A percentile compares a stretch with the other conserved stretches of the same genome.
Conservation (phyloP, 2,113 vertebrate genomes). For the Sorex araneus region DNA sequence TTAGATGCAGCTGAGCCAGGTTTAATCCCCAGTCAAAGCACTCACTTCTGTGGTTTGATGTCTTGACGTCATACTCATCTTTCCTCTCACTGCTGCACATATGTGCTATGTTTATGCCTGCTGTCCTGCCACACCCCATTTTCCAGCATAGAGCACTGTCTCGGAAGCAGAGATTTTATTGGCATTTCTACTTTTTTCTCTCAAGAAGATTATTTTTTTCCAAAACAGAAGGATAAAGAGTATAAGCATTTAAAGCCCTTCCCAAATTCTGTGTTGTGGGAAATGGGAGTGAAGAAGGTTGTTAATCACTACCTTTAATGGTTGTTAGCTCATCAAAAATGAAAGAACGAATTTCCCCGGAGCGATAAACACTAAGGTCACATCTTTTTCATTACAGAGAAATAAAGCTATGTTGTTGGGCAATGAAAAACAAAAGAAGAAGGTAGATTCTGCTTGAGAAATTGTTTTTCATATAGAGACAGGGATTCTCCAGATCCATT, state of each 20-base stretch:
- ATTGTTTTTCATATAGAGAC: conserved; percentile 24
- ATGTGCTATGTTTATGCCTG: too few relatives aligned
- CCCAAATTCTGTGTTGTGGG: not conserved
- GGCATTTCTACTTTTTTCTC: conserved; percentile 2
- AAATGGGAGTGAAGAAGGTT: not conserved
- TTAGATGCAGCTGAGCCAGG: too few relatives aligned
- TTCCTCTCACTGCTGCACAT: not conserved
- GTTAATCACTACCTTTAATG: conserved; percentile 46
- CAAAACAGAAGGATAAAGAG: not conserved
- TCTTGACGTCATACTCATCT: not conserved
- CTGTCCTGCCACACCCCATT: not conserved
- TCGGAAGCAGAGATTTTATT: not conserved
- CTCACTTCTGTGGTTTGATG: not conserved
- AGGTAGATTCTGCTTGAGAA: conserved; percentile 28
- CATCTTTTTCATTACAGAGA: conserved; percentile 62
- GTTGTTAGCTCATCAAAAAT: conserved; percentile 23
- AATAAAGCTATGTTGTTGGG: conserved; percentile 25
- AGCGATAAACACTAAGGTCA: conserved; percentile 34
- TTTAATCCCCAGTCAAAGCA: not conserved
- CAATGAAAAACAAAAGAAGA: not conserved
- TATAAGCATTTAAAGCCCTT: not conserved
- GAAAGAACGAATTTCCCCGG: conserved; percentile 38
- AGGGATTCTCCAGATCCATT: conserved; percentile 30
- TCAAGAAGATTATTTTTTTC: not conserved
- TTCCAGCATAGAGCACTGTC: too few relatives aligned